Conservation (phyloP, 2,797 vertebrate genomes). For the Coreius guichenoti region DNA sequence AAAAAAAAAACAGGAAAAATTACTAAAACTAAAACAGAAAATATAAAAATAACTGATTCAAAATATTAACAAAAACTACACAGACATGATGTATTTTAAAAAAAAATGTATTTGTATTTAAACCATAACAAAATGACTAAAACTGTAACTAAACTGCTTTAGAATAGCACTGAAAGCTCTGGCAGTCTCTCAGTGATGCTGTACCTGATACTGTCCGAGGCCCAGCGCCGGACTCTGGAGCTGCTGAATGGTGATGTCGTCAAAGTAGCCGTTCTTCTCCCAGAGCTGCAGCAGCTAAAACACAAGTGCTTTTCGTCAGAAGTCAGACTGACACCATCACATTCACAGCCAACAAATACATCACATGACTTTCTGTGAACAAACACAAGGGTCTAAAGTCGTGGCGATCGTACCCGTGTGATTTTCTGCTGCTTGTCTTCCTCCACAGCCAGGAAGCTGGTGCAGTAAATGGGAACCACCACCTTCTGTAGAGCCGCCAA, state of each 20-base stretch:
- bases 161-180: too few species aligned
- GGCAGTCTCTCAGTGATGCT: too few species aligned
- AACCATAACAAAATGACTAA: too few species aligned
- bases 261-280: slow-evolving; percentile 98
- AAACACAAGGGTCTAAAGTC: background rate
- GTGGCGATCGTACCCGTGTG: slow-evolving; percentile 81
- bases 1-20: too few species aligned
- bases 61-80: too few species aligned
- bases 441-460: slow-evolving; percentile 96
- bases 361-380: background rate
- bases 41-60: too few species aligned
- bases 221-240: slow-evolving; percentile 95
- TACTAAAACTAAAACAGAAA: too few species aligned
- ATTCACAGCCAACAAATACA: background rate
- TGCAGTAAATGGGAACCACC: slow-evolving; percentile 98
- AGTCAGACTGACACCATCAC: too few species aligned
- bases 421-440: slow-evolving; percentile 99
- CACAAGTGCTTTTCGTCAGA: background rate
- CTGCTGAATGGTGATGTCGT: slow-evolving; percentile 96
- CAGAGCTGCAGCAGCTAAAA: slow-evolving; percentile 92
- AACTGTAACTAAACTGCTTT: too few species aligned
- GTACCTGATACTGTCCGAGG: slow-evolving; percentile 96
- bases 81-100: too few species aligned
- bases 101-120: too few species aligned
- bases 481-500: slow-evolving; percentile 95